These are phyloP conservation scores for Labia minor DNA, from an alignment of 2,888 invertebrate genomes.

Conservation along the genomic window DNA sequence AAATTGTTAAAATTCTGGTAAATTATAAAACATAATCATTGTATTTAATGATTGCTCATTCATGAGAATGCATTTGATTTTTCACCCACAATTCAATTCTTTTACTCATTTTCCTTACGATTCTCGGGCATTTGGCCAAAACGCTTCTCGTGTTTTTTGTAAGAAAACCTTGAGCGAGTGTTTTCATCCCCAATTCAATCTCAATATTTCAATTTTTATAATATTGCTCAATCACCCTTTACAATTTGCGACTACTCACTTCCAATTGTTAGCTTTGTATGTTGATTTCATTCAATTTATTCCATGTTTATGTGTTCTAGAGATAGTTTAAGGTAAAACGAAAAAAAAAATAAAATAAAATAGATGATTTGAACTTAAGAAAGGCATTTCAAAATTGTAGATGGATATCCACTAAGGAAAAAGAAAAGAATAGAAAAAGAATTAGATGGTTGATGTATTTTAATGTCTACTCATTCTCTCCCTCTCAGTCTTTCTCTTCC, in stretches of 20 bases:
- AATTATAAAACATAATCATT: too few relatives aligned
- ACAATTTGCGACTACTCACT: background rate
- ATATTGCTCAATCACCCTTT: background rate
- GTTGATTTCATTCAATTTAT: background rate
- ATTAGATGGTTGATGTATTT: background rate
- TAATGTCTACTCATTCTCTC: background rate
- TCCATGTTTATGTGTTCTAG: background rate
- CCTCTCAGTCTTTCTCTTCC: too few relatives aligned
- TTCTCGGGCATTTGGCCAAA: background rate
- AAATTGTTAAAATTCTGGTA: too few relatives aligned
- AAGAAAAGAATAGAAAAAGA: background rate
- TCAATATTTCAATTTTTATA: constrained; percentile 8
- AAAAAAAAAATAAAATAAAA: too few relatives aligned
- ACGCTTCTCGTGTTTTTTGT: background rate
- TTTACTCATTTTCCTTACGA: background rate
- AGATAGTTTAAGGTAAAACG: too few relatives aligned
- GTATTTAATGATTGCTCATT: constrained; percentile 1
- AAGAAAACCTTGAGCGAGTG: background rate
- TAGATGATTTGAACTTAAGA: background rate
- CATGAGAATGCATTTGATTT: background rate
- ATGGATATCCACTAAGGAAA: background rate
- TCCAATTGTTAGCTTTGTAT: background rate
- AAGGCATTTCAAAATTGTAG: background rate
- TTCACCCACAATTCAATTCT: background rate
- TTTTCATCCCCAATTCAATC: background rate